Conservation (phyloP, 2,888 invertebrate species). For the Agrochola circellaris region DNA sequence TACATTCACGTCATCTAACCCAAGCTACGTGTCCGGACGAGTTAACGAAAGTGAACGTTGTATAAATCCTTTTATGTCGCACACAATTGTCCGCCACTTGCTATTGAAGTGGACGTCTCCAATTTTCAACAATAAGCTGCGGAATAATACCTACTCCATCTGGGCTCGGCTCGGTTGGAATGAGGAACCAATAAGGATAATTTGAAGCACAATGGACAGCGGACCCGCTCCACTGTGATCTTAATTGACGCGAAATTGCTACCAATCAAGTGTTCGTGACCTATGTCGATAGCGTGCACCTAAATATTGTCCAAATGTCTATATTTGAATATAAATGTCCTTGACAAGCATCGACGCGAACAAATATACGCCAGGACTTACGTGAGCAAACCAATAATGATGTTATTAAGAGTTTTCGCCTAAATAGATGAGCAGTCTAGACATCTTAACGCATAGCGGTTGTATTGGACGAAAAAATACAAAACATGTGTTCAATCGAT, state of each 20-base stretch:
- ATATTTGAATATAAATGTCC: conserved; percentile 61
- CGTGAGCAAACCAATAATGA: conserved; percentile 51
- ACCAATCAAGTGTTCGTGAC: conserved; percentile 84
- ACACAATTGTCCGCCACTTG: conserved; percentile 59
- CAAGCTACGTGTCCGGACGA: conserved; percentile 8
- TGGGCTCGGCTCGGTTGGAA: conserved; percentile 70
- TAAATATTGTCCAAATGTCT: conserved; percentile 59
- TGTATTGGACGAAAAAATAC: conserved; percentile 58
- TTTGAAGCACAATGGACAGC: conserved; percentile 80
- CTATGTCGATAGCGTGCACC: conserved; percentile 74
- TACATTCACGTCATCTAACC: conserved; percentile 6
- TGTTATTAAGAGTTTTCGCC: conserved; percentile 49
- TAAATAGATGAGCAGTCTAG: conserved; percentile 63
- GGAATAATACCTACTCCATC: conserved; percentile 58
- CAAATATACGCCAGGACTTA: conserved; percentile 29
- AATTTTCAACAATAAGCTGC: conserved; percentile 63
- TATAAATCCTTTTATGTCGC: conserved; percentile 51
- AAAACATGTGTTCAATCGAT: conserved; percentile 69
- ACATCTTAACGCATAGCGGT: conserved; percentile 43
- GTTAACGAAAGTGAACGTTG: conserved; percentile 47
- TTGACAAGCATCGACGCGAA: conserved; percentile 48
- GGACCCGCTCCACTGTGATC: conserved; percentile 73
- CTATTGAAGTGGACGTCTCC: conserved; percentile 50
- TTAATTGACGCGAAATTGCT: conserved; percentile 89
- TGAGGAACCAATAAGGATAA: conserved; percentile 88